Conservation (phyloP, 2,888 invertebrate genomes). For the Rhamnusium bicolor region DNA sequence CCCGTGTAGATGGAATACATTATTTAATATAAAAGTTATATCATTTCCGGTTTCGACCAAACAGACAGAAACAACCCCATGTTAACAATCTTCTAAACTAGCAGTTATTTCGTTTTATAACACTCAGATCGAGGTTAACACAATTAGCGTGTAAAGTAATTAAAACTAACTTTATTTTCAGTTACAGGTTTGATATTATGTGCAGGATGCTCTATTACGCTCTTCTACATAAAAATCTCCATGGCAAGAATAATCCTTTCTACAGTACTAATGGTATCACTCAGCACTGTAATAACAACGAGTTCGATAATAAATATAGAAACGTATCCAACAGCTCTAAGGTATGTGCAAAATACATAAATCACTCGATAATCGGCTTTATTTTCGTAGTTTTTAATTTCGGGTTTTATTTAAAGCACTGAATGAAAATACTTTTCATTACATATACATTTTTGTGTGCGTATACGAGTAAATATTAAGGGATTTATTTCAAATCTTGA, state of each 20-base stretch:
- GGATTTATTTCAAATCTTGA: too few species aligned
- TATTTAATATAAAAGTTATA: too few species aligned
- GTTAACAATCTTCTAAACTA: too few species aligned
- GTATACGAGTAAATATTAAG: too few species aligned
- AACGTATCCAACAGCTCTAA: conserved; percentile 58
- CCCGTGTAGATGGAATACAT: too few species aligned
- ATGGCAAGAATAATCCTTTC: conserved; percentile 40
- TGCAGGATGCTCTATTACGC: conserved; percentile 30
- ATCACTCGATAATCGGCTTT: neutral
- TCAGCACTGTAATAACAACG: conserved; percentile 41
- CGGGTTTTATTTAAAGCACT: neutral
- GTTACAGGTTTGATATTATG: conserved; percentile 15
- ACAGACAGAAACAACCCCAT: too few species aligned
- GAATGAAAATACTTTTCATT: neutral
- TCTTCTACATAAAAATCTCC: conserved; percentile 24
- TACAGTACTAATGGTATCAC: conserved; percentile 43
- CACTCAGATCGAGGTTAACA: too few species aligned
- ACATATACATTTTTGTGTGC: neutral
- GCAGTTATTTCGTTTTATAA: too few species aligned
- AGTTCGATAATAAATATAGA: conserved; percentile 57
- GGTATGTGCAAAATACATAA: conserved; percentile 44
- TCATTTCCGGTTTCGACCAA: too few species aligned
- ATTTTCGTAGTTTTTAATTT: conserved; percentile 25
- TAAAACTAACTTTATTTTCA: neutral
- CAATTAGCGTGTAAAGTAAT: too few species aligned